phyloP scores from a whole-genome alignment of 2,113 vertebrate species.

The Leuciscus idus region DNA sequence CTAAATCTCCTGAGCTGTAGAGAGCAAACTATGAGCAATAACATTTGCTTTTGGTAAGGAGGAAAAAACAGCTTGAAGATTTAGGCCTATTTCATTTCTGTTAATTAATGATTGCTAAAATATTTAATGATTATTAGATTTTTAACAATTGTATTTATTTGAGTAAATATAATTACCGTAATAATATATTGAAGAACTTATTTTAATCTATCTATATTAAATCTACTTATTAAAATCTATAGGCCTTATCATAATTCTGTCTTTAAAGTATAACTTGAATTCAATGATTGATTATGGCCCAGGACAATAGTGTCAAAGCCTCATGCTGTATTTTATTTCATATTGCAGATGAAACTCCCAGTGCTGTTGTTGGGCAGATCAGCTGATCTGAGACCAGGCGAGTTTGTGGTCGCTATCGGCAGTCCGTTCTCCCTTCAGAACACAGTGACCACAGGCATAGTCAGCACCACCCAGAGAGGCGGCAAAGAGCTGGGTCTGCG shows the following conservation, averaged over 20 bases:
- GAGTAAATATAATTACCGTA: background rate
- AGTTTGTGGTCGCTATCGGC: constrained; percentile 91
- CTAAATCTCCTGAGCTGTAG: no score
- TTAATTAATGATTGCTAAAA: background rate
- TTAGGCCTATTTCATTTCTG: no score
- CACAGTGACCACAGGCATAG: constrained; percentile 88
- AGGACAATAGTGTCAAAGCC: background rate
- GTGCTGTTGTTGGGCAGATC: constrained; percentile 92
- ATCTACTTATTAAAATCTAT: background rate
- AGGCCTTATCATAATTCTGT: background rate
- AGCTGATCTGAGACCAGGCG: constrained; percentile 90
- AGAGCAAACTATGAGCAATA: no score
- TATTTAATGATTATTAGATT: background rate
- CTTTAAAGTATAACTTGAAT: background rate
- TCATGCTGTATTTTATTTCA: background rate
- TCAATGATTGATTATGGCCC: background rate
- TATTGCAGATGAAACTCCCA: constrained; percentile 85
- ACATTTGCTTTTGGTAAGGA: no score
- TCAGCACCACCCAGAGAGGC: constrained; percentile 87
- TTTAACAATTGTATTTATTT: background rate
- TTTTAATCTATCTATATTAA: background rate
- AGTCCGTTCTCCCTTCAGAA: constrained; percentile 90
- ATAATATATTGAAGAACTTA: background rate
- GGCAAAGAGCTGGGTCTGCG: constrained; percentile 87
- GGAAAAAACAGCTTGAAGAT: no score